Percentiles rank a stretch among this genome's conserved stretches.
phyloP scores from a whole-genome alignment of 2,797 vertebrate species.

The Chaunax sp. region DNA sequence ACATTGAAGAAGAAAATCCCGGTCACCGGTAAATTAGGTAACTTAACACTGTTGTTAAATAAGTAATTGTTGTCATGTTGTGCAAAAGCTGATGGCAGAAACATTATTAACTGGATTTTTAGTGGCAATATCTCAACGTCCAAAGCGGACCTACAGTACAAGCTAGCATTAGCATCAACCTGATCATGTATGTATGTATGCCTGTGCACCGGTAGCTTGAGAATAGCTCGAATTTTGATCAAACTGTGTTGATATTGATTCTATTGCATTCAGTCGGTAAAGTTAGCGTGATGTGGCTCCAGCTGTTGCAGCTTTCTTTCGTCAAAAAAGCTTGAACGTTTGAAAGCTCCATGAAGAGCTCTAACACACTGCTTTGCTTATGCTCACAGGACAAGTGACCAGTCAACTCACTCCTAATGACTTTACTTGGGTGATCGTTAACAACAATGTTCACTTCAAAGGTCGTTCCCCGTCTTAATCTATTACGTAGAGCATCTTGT shows the following conservation, averaged over 20 bases:
- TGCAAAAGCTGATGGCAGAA: fast-evolving
- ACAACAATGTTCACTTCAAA: slow-evolving; percentile 80
- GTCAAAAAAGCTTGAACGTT: no score
- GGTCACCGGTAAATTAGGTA: slow-evolving; percentile 48
- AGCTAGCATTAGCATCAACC: slow-evolving; percentile 39
- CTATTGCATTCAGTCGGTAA: fast-evolving
- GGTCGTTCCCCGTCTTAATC: slow-evolving; percentile 62
- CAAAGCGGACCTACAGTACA: not conserved
- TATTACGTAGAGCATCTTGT: slow-evolving; percentile 76
- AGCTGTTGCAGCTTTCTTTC: no score
- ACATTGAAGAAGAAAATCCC: slow-evolving; percentile 62
- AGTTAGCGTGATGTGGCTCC: no score
- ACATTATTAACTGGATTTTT: fast-evolving
- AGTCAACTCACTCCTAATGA: slow-evolving; percentile 44
- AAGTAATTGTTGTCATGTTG: fast-evolving
- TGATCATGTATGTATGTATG: not conserved
- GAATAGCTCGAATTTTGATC: not conserved
- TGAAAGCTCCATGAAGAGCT: no score
- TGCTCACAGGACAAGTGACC: slow-evolving; percentile 48
- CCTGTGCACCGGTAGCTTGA: not conserved
- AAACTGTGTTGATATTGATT: not conserved
- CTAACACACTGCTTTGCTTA: not conserved
- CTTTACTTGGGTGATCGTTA: slow-evolving; percentile 42
- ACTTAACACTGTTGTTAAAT: fast-evolving
- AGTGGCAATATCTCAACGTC: no score